Base-by-base conservation (phyloP, 2,113 vertebrate species). In the Ciconia stormi region DNA sequence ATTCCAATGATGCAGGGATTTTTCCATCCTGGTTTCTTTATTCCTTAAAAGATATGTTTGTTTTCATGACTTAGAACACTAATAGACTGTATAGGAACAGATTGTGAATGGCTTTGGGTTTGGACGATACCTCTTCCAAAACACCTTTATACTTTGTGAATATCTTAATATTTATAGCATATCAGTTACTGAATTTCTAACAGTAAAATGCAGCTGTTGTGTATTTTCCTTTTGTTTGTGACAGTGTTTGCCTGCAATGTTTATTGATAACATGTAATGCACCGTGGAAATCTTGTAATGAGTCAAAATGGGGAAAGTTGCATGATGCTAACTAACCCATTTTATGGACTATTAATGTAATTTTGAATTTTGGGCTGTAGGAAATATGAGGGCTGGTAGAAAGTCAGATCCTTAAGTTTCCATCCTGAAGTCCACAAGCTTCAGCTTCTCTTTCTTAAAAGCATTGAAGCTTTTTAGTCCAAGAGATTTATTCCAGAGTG, bases 1-100 rank as follows among this genome's bases (percentile, higher is more conserved):
- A 26, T 65, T 74, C 5, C 42, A 36, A 2, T 25, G 14, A 40
- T 58, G 27, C 4, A 20, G 27, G 13, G 3, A 0, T 1, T 6
- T 80, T 82, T 65, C 19, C 9, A 4, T 34, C 22, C 61, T 46
- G 5, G 3, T 67, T 90, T 55, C 36, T 61, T 76, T 90, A 4
- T 40, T 32, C 9, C 66, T 92, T 77, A 70, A 65, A 47, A 83
- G 7, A 19, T 26, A 2, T 2, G 4, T 77, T 95, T 58, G 10
- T 58, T 79, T 66, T 92, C 11, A 9, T 56, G 25, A 18, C 32
- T 76, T 90, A 34, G 34, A 63, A 34, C 34, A 19, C 16, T 40
- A 49, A 22, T 12, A 73, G 32, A 10, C 4, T 13, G 13, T 46
- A 38, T 11, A 22, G 29, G 46, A 86, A n/a, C 5, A 46, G 22